Base-by-base conservation (phyloP, 1,140 invertebrate genomes). In the Hyphantria cunea region DNA sequence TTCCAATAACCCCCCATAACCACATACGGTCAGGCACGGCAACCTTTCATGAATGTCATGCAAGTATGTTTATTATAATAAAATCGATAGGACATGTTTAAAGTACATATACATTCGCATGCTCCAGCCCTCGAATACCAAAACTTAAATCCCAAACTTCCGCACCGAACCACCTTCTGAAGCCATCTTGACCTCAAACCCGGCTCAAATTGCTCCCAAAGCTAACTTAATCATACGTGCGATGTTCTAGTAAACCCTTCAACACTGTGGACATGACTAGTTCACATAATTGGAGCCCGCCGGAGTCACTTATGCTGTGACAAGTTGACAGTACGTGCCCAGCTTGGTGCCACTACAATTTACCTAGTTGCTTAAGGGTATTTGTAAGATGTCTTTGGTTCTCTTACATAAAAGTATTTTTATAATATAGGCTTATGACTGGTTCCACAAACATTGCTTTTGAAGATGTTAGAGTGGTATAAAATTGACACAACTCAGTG, bases 191-290 rank as follows among this genome's bases (percentile, higher is more conserved):
- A 58, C 55, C 55, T 41, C 55, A 58, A 58, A 58, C 47, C 45
- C 55, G 15, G 32, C 45, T 49, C 55, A 58, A 58, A 58, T 58
- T 58, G 55, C 44, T 49, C 55, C 55, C 55, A 48, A 58, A 48
- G 55, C 55, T 58, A 58, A 58, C 55, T 58, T 49, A 58, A 58
- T 49, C 55, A 58, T 58, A 58, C 55, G 55, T 58, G 55, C 55
- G 45, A 58, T 58, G 55, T 58, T 49, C 55, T 45, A 33, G 45
- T 58, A 58, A 58, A 48, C 55, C 55, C 55, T 45, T 39, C 44
- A 47, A 56, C 41, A 56, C 45, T 58, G 55, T 58, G 55, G 55
- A 58, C 55, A 58, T 58, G 55, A 39, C 55, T 58, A 44, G 45
- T 45, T 33, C 47, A 45, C 45, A 58, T 58, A 58, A 58, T 58